These are phyloP conservation scores for Stigmatopora nigra DNA, from an alignment of 2,113 vertebrate genomes.

Conservation along the genomic window DNA sequence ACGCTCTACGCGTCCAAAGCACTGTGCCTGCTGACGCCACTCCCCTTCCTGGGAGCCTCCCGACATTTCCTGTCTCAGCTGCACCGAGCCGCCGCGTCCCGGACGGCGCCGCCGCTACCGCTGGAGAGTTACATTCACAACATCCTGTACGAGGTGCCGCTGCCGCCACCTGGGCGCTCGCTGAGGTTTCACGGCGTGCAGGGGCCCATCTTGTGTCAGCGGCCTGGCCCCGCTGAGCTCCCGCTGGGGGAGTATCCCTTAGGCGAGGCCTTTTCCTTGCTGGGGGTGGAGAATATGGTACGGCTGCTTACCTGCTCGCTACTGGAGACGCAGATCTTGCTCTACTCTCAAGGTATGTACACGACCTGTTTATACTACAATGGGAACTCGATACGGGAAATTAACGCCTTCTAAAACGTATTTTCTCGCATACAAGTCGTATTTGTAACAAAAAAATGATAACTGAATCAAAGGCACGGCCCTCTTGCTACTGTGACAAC, in stretches of 20 bases:
- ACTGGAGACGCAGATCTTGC: conserved; percentile 95
- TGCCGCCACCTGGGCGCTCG: conserved; percentile 86
- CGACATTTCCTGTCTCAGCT: conserved; percentile 88
- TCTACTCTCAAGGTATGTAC: conserved; percentile 86
- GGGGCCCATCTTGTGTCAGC: conserved; percentile 89
- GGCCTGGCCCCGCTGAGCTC: conserved; percentile 82
- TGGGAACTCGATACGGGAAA: no score
- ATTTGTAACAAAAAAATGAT: no score
- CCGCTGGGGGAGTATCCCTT: conserved; percentile 88
- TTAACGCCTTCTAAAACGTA: no score
- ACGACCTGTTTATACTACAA: not conserved
- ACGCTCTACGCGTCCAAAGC: conserved; percentile 92
- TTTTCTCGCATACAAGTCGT: no score
- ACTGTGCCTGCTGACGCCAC: conserved; percentile 87
- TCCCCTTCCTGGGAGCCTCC: conserved; percentile 93
- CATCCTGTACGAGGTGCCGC: conserved; percentile 90
- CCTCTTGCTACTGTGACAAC: no score
- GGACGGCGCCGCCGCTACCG: conserved; percentile 83
- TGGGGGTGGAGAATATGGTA: conserved; percentile 90
- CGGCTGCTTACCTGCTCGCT: conserved; percentile 93
- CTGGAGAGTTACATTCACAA: conserved; percentile 97
- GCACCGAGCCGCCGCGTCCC: conserved; percentile 80
- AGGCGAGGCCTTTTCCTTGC: conserved; percentile 79
- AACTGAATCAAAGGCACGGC: no score
- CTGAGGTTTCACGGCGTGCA: conserved; percentile 92